Evolutionary conservation across 2,113 vertebrate genomes (phyloP).

Genomic region (Nibea coibor): DNA sequence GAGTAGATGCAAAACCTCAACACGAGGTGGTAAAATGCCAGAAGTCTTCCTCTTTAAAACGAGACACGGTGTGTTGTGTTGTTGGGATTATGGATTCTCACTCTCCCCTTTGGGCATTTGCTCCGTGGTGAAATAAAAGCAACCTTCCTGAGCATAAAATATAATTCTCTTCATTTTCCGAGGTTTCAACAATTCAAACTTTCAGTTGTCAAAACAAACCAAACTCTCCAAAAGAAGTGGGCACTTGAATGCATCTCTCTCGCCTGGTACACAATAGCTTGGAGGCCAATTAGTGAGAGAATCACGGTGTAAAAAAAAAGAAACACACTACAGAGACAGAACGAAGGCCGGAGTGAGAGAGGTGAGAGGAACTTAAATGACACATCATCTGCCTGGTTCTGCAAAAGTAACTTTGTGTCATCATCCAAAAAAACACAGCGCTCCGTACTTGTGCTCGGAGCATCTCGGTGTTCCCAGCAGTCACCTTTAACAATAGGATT

Average conservation of each 20-base stretch:
- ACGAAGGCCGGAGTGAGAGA: conserved; percentile 22
- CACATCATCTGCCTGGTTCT: conserved; percentile 34
- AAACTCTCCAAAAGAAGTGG: conserved; percentile 4
- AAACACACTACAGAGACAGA: background rate
- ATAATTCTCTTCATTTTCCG: background rate
- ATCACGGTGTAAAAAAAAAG: conserved; percentile 3
- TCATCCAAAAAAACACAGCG: conserved; percentile 19
- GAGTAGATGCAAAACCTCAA: background rate
- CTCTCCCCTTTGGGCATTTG: conserved; percentile 36
- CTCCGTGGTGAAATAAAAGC: conserved; percentile 49
- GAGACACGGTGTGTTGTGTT: conserved; percentile 15
- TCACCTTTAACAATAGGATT: conserved; percentile 69
- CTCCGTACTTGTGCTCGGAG: conserved; percentile 38
- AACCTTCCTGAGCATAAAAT: conserved; percentile 17
- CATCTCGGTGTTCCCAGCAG: conserved; percentile 28
- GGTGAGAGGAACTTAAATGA: conserved; percentile 45
- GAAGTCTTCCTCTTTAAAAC: conserved; percentile 1
- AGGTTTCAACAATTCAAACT: conserved; percentile 28
- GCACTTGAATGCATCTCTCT: conserved; percentile 36
- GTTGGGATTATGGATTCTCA: conserved; percentile 42
- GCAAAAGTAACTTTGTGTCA: conserved; percentile 44
- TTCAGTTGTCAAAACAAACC: conserved; percentile 60
- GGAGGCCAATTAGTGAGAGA: conserved; percentile 49
- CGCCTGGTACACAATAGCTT: conserved; percentile 23
- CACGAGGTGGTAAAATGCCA: background rate